phyloP scores from a whole-genome alignment of 2,888 invertebrate species.

The Melanostoma mellinum region DNA sequence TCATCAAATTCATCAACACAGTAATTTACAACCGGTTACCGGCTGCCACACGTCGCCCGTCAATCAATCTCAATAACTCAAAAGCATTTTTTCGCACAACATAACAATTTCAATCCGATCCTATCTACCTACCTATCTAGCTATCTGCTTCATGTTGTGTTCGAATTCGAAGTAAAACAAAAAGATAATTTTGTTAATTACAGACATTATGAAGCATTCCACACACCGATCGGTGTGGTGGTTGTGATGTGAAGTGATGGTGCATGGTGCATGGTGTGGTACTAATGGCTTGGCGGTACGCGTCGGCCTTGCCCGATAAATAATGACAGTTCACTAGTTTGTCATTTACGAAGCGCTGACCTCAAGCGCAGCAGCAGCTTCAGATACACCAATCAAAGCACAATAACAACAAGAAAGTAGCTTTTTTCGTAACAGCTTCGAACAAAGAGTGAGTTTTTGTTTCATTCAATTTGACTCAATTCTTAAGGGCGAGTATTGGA shows the following conservation, averaged over 20 bases:
- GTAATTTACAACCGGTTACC: slow-evolving; percentile 55
- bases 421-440: slow-evolving; percentile 41
- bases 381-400: slow-evolving; percentile 31
- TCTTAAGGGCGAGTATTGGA: slow-evolving; percentile 1
- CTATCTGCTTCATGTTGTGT: background rate
- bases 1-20: slow-evolving; percentile 35
- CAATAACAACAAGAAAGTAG: slow-evolving; percentile 43
- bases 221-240: background rate
- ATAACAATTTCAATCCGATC: background rate
- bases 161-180: slow-evolving; percentile 6
- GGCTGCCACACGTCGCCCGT: slow-evolving; percentile 48
- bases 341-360: slow-evolving; percentile 59
- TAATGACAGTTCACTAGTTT: slow-evolving; percentile 57
- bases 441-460: slow-evolving; percentile 56
- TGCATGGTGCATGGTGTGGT: too few relatives aligned
- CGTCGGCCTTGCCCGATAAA: slow-evolving; percentile 39
- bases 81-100: slow-evolving; percentile 7
- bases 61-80: slow-evolving; percentile 46
- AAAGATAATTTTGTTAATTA: slow-evolving; percentile 36
- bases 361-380: slow-evolving; percentile 52
- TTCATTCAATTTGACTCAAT: slow-evolving; percentile 17
- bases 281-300: too few relatives aligned
- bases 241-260: background rate
- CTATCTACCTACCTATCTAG: background rate
- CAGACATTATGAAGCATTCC: slow-evolving; percentile 21